Conservation (phyloP, 2,888 invertebrate genomes). For the Frankliniella intonsa region DNA sequence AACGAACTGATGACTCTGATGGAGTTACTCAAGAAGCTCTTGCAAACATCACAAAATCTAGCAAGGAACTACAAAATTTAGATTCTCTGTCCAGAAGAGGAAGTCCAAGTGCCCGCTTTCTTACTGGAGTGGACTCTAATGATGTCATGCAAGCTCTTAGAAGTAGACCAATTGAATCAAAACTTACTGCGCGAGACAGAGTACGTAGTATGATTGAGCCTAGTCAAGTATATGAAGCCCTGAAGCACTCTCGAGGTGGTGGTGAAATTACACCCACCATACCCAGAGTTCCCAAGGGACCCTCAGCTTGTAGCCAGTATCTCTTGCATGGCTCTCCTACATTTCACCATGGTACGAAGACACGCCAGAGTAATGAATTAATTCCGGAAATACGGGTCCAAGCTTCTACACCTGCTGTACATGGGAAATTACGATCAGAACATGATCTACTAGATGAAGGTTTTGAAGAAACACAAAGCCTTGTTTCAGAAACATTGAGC, state of each 20-base stretch:
- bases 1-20: neutral
- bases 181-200: constrained; percentile 41
- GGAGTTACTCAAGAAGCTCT: constrained; percentile 45
- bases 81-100: constrained; percentile 46
- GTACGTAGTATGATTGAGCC: constrained; percentile 49
- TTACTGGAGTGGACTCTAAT: constrained; percentile 65
- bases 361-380: constrained; percentile 40
- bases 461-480: constrained; percentile 83
- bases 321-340: neutral
- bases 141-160: constrained; percentile 66
- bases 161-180: constrained; percentile 50
- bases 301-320: neutral
- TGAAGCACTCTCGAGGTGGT: constrained; percentile 41
- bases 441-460: constrained; percentile 82
- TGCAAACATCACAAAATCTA: constrained; percentile 46
- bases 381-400: constrained; percentile 52
- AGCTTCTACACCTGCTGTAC: constrained; percentile 46
- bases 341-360: constrained; percentile 38
- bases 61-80: constrained; percentile 47
- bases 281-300: constrained; percentile 40
- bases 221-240: constrained; percentile 44
- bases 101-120: constrained; percentile 55
- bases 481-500: constrained; percentile 80
- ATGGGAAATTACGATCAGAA: constrained; percentile 47
- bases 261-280: constrained; percentile 43